These are phyloP conservation scores for Aspidapion aeneum DNA, from an alignment of 2,888 invertebrate genomes.

Conservation along the genomic window DNA sequence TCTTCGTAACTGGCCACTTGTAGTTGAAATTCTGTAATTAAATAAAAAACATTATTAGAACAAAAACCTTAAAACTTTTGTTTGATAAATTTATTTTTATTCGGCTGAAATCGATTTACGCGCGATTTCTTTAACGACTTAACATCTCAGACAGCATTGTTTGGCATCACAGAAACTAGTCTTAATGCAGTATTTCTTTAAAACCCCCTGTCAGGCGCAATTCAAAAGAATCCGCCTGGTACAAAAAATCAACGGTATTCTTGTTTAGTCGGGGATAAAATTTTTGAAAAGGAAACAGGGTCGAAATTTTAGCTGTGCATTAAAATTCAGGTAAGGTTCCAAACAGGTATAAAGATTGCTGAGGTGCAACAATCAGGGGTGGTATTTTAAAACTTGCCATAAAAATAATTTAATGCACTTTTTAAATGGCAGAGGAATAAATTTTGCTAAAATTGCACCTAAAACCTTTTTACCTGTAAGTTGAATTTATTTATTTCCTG, in stretches of 20 bases:
- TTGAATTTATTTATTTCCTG: no score
- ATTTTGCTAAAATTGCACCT: neutral
- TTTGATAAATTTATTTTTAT: no score
- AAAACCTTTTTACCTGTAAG: no score
- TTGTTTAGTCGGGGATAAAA: constrained; percentile 31
- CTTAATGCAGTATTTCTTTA: constrained; percentile 8
- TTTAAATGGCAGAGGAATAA: neutral
- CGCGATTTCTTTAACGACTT: constrained; percentile 31
- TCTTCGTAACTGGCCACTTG: constrained; percentile 36
- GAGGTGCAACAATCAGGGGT: constrained; percentile 13
- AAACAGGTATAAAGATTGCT: constrained; percentile 36
- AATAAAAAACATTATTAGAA: constrained; percentile 26
- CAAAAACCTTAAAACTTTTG: no score
- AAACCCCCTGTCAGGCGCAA: constrained; percentile 32
- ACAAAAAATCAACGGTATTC: constrained; percentile 36
- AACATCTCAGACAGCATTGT: constrained; percentile 40
- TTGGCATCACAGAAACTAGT: constrained; percentile 28
- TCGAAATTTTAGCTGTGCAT: constrained; percentile 22
- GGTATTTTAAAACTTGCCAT: neutral
- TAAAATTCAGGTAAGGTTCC: constrained; percentile 33
- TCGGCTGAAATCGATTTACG: constrained; percentile 18
- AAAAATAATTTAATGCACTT: neutral
- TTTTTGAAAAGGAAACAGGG: constrained; percentile 28
- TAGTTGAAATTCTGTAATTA: constrained; percentile 34
- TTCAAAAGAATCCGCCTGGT: constrained; percentile 31